phyloP scores from a whole-genome alignment of 2,797 vertebrate genomes.

The Anguilla megastoma region DNA sequence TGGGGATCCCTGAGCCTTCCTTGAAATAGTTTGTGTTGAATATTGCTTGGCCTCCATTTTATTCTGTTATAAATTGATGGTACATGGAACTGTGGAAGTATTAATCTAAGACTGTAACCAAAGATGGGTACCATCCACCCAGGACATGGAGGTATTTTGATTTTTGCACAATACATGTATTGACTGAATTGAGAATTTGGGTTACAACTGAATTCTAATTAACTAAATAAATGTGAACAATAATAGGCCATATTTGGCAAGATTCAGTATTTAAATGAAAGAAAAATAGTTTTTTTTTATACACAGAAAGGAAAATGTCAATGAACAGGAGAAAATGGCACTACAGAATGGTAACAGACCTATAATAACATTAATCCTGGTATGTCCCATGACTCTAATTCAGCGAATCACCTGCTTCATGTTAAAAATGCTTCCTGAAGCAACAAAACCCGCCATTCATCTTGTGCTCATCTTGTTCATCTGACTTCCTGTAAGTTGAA shows the following conservation, averaged over 20 bases:
- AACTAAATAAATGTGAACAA: not conserved
- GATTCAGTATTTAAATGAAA: not conserved
- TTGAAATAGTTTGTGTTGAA: not conserved
- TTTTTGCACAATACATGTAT: not conserved
- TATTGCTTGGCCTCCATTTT: not conserved
- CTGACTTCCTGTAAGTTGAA: not conserved
- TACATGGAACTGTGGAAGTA: not conserved
- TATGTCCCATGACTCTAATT: conserved; percentile 44
- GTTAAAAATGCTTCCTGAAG: conserved; percentile 36
- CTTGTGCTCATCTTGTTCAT: not conserved
- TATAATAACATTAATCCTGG: conserved; percentile 11
- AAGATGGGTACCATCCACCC: not conserved
- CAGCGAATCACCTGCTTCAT: conserved; percentile 40
- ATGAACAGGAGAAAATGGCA: not conserved
- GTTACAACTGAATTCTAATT: not conserved
- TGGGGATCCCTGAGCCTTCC: not conserved
- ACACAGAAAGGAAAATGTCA: not conserved
- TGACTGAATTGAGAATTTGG: not conserved
- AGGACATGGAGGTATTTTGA: not conserved
- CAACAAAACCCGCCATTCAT: conserved; percentile 17
- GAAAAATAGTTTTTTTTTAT: not conserved
- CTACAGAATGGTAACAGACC: not conserved
- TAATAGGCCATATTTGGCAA: not conserved
- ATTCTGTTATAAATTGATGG: not conserved
- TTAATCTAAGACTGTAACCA: not conserved